These are phyloP conservation scores for Eristalis arbustorum DNA, from an alignment of 2,888 invertebrate genomes.

Conservation along the genomic window DNA sequence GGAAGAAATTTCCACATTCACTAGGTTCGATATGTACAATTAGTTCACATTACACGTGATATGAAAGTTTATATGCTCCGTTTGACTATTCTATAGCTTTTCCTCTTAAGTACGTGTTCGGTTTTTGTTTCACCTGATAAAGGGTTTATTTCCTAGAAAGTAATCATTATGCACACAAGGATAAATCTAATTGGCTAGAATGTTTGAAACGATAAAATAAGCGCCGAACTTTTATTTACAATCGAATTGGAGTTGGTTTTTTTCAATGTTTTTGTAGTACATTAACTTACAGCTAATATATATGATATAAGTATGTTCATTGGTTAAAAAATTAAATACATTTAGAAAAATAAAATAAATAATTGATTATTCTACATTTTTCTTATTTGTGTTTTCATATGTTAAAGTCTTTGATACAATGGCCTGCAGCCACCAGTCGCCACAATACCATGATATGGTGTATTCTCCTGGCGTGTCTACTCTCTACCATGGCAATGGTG, in stretches of 20 bases:
- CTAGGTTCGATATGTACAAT: conserved; percentile 66
- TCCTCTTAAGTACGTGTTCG: conserved; percentile 14
- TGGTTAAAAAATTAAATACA: conserved; percentile 47
- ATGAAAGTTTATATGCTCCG: conserved; percentile 17
- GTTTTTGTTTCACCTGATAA: conserved; percentile 3
- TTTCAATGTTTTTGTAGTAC: conserved; percentile 10
- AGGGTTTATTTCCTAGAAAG: conserved; percentile 20
- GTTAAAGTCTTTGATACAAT: conserved; percentile 69
- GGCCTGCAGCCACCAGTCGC: conserved; percentile 53
- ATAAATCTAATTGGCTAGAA: conserved; percentile 59
- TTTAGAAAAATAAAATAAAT: conserved; percentile 62
- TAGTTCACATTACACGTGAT: conserved; percentile 27
- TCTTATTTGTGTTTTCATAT: conserved; percentile 14
- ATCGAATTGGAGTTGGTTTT: conserved; percentile 17
- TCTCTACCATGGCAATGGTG: conserved; percentile 48
- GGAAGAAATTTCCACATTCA: conserved; percentile 59
- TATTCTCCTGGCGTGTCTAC: neutral
- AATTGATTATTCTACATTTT: conserved; percentile 60
- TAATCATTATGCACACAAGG: conserved; percentile 46
- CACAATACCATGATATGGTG: conserved; percentile 35
- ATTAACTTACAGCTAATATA: conserved; percentile 24
- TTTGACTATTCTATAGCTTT: conserved; percentile 44
- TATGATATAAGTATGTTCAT: conserved; percentile 14
- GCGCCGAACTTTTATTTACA: conserved; percentile 50
- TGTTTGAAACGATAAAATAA: conserved; percentile 43